These are phyloP conservation scores for Temnothorax nylanderi DNA, from an alignment of 1,140 invertebrate genomes.

Conservation along the genomic window DNA sequence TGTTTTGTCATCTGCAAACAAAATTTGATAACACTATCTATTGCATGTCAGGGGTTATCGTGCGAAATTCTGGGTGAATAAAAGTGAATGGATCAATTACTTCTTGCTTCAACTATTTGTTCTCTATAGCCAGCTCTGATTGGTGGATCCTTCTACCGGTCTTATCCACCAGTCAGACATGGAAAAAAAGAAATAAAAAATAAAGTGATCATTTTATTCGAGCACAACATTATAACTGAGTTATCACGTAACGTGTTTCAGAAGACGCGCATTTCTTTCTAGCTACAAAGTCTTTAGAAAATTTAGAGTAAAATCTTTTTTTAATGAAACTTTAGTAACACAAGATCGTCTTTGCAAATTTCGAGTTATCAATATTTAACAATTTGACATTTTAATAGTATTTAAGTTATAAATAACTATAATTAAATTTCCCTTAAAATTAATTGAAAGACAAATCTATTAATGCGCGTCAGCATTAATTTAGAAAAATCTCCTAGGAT, in stretches of 20 bases:
- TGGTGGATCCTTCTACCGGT: background rate
- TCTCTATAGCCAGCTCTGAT: background rate
- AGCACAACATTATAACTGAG: background rate
- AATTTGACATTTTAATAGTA: background rate
- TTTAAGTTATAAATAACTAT: background rate
- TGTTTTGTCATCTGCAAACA: background rate
- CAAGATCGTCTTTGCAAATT: background rate
- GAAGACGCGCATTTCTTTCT: background rate
- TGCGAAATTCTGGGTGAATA: background rate
- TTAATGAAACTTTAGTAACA: background rate
- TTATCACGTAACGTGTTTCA: background rate
- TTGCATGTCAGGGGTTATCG: background rate
- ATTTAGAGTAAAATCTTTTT: background rate
- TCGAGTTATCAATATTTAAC: background rate
- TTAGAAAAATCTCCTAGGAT: background rate
- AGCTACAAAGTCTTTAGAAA: background rate
- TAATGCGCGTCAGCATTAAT: background rate
- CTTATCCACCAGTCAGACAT: background rate
- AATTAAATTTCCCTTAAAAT: background rate
- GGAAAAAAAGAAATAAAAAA: conserved; percentile 27
- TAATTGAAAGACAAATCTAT: background rate
- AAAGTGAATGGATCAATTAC: background rate
- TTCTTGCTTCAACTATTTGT: background rate
- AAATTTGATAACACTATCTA: background rate
- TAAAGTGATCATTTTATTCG: background rate